Conservation (phyloP, 2,113 vertebrate genomes). For the Nothocercus nigrocapillus region DNA sequence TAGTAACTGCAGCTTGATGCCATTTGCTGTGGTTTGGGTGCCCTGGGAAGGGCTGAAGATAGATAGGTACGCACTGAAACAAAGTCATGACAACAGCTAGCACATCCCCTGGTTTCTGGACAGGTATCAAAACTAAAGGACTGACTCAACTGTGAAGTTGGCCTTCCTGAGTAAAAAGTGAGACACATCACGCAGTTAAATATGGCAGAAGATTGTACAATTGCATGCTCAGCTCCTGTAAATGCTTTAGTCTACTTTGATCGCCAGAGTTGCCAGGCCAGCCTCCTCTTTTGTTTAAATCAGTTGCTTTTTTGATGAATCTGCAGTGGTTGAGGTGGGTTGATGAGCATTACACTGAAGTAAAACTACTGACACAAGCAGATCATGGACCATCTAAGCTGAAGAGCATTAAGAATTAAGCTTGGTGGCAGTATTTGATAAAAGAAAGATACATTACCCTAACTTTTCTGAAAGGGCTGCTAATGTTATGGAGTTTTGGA, state of each 20-base stretch:
- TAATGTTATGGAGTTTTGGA: background rate
- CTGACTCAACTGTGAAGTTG: background rate
- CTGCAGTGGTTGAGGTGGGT: constrained; percentile 3
- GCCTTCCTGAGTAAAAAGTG: background rate
- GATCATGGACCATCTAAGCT: constrained; percentile 10
- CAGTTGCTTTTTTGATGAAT: constrained; percentile 35
- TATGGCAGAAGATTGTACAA: accelerated
- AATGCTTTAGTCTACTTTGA: constrained; percentile 16
- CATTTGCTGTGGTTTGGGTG: background rate
- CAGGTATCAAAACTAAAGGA: background rate
- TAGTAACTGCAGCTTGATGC: background rate
- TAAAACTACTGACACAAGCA: constrained; percentile 53
- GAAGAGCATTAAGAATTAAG: constrained; percentile 44
- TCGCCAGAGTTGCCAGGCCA: constrained; percentile 13
- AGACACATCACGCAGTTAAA: background rate
- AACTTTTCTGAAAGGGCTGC: constrained; percentile 19
- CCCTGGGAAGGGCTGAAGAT: background rate
- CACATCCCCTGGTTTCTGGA: background rate
- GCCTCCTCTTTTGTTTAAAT: constrained; percentile 8
- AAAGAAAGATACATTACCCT: constrained; percentile 15
- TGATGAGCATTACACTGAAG: constrained; percentile 10
- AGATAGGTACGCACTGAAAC: background rate
- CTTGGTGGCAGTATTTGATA: constrained; percentile 37
- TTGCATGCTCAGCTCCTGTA: background rate
- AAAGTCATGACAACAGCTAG: background rate